phyloP scores from a whole-genome alignment of 2,797 vertebrate species.

The Rhinichthys osculus region DNA sequence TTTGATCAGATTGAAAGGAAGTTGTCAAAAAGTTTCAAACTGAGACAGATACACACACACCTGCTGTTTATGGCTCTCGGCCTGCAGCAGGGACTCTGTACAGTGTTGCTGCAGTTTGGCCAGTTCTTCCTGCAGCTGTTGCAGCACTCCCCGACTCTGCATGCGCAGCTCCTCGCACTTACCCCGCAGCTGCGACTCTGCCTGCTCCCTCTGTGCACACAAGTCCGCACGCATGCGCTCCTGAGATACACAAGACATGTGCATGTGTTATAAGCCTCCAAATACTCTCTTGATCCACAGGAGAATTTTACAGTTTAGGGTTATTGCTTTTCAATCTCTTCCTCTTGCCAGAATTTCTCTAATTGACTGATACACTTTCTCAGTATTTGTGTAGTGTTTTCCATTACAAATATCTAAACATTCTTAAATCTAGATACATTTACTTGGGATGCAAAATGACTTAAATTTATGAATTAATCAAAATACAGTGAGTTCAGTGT shows the following conservation, averaged over 20 bases:
- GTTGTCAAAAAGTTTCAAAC: conserved; percentile 2
- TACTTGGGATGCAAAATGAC: too few species aligned
- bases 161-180: conserved; percentile 75
- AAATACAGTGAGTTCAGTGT: too few species aligned
- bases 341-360: conserved; percentile 3
- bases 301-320: conserved; percentile 8
- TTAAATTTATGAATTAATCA: too few species aligned
- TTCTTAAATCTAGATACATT: neutral
- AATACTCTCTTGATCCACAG: conserved; percentile 13
- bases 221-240: conserved; percentile 75
- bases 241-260: conserved; percentile 64
- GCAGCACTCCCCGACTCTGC: conserved; percentile 70
- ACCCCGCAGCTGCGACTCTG: conserved; percentile 70
- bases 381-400: neutral
- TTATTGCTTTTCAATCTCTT: conserved; percentile 10
- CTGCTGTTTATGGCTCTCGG: conserved; percentile 84
- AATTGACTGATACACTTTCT: neutral
- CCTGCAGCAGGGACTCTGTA: conserved; percentile 76
- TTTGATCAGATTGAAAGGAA: conserved; percentile 30
- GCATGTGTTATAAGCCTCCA: conserved; percentile 18
- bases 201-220: conserved; percentile 72
- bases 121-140: conserved; percentile 79
- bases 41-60: conserved; percentile 65
- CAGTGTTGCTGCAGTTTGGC: conserved; percentile 75
- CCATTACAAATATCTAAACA: neutral